These are phyloP conservation scores for Schlechtendalia chinensis DNA, from an alignment of 1,140 invertebrate species.

Conservation along the genomic window DNA sequence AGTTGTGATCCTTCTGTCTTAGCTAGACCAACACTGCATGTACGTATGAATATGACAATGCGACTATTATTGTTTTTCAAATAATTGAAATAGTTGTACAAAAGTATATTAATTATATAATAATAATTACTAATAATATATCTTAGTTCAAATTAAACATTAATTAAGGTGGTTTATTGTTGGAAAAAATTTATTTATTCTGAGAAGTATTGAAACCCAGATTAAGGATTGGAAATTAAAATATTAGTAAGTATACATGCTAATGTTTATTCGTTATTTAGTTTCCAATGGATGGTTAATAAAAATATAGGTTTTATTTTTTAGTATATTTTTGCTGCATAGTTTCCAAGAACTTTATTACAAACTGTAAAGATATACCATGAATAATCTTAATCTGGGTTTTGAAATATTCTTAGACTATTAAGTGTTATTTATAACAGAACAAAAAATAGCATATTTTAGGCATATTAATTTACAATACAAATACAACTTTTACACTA, in stretches of 20 bases:
- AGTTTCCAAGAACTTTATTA: neutral
- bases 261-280: neutral
- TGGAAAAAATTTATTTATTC: neutral
- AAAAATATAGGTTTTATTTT: neutral
- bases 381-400: neutral
- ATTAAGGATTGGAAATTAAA: neutral
- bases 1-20: too few relatives aligned
- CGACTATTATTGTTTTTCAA: neutral
- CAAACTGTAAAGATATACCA: too few relatives aligned
- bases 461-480: too few relatives aligned
- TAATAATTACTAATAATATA: neutral
- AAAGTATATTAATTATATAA: neutral
- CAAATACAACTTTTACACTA: too few relatives aligned
- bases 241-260: neutral
- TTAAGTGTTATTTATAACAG: neutral
- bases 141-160: neutral
- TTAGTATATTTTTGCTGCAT: neutral
- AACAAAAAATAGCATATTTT: neutral
- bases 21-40: neutral
- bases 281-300: conserved; percentile 8
- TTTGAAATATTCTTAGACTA: neutral
- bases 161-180: conserved; percentile 23
- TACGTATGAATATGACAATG: neutral
- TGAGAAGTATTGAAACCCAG: neutral
- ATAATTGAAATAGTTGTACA: neutral